Base-by-base conservation (phyloP, 2,113 vertebrate species). In the Sakesphorus luctuosus region DNA sequence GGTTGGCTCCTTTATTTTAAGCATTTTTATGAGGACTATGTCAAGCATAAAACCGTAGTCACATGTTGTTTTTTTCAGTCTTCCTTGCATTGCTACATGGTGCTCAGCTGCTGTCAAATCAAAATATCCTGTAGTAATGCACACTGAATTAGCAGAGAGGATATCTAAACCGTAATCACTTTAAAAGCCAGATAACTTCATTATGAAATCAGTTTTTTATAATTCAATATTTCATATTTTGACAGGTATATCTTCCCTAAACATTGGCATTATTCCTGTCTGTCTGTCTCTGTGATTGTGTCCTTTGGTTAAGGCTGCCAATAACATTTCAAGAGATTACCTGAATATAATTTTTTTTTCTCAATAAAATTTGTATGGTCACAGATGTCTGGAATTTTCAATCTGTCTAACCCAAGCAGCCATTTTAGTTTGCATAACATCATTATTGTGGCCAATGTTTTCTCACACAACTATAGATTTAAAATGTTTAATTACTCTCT, bases 351-450 rank as follows among this genome's bases (percentile, higher is more conserved):
- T 53, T 79, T 89, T 63, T 63, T 76, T 79, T 90, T 67, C 67
- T 85, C 59, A 38, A 49, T 73, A 52, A 77, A 84, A 76, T 91
- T 44, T 36, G 67, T 77, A n/a, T 68, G 76, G 59, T 53, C 38
- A 33, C 15, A 85, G 71, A 67, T 89, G 91, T 85, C 38, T 71
- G 59, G 55, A 87, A 92, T 91, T 89, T 83, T 84, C 83, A 85
- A 85, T 95, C 69, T 66, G 28, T 59, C 49, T 53, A 69, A 69
- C 26, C 5, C 29, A 89, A 84, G 47, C 33, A 91, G 29, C 46
- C 66, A 52, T 73, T 92, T 95, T 67, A 62, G 95, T 96, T 94
- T 94, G 35, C 87, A 81, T 87, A 87, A 36, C 26, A 17, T 89
- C 73, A 79, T 82, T 80, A n/a, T 73, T 92, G 53, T 72, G 63